Evolutionary conservation across 2,888 invertebrate genomes (phyloP).

Genomic region (Glaucopsyche alexis): DNA sequence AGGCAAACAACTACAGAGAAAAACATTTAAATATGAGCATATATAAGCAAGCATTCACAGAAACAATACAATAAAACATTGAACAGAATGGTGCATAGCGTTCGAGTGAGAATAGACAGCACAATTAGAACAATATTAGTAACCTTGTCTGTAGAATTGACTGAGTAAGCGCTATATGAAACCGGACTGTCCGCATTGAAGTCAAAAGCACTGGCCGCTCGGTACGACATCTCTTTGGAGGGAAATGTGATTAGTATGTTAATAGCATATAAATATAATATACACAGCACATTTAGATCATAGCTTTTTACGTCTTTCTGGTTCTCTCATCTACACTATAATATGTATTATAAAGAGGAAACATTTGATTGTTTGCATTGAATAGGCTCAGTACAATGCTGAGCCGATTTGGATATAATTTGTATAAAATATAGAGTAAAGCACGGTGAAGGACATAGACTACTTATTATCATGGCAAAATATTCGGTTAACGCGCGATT

Average conservation of each 20-base stretch:
- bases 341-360: no score
- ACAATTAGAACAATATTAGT: slow-evolving; percentile 53
- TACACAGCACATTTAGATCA: neutral
- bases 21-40: no score
- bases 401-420: no score
- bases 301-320: neutral
- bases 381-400: no score
- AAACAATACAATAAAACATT: neutral
- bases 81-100: neutral
- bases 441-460: no score
- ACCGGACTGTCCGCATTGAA: slow-evolving; percentile 68
- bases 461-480: no score
- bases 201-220: slow-evolving; percentile 75
- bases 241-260: slow-evolving; percentile 5
- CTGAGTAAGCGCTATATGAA: slow-evolving; percentile 72
- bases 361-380: no score
- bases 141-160: slow-evolving; percentile 75
- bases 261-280: slow-evolving; percentile 23
- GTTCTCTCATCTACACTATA: neutral
- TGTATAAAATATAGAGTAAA: no score
- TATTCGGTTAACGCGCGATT: no score
- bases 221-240: slow-evolving; percentile 62
- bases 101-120: neutral
- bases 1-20: no score
- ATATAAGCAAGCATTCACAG: neutral